These are phyloP conservation scores for Gulo gulo DNA, from an alignment of 2,113 vertebrate genomes.

Conservation along the genomic window DNA sequence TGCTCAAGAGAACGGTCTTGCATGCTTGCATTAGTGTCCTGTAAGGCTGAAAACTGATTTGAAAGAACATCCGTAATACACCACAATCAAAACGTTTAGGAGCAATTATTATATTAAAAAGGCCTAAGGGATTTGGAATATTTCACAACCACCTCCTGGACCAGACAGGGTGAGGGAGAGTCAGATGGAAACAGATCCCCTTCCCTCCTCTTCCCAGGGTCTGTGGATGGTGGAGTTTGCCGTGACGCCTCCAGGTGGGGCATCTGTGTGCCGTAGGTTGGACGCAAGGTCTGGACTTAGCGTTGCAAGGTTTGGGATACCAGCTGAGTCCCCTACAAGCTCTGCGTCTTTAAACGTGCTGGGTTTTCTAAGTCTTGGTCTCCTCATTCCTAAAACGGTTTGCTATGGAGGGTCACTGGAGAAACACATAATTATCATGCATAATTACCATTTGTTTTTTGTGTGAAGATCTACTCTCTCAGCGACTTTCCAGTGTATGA, in stretches of 20 bases:
- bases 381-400: neutral
- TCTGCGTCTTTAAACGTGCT: neutral
- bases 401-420: neutral
- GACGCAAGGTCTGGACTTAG: fast-evolving
- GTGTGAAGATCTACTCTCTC: neutral
- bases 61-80: constrained; percentile 52
- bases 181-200: neutral
- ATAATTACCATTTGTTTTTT: neutral
- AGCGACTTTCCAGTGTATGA: neutral
- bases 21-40: constrained; percentile 10
- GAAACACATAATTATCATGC: neutral
- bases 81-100: constrained; percentile 50
- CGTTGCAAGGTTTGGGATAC: too few species aligned
- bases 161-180: neutral
- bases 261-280: fast-evolving
- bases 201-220: neutral
- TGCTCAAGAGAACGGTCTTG: neutral
- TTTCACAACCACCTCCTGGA: neutral
- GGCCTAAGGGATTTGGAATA: neutral
- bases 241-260: too few species aligned
- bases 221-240: fast-evolving
- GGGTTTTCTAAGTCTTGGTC: neutral
- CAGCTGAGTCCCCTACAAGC: too few species aligned
- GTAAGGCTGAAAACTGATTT: constrained; percentile 34
- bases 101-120: constrained; percentile 34